A percentile compares a stretch with the other conserved stretches of the same genome.
phyloP scores from a whole-genome alignment of 2,797 vertebrate species.

The Squalus acanthias region DNA sequence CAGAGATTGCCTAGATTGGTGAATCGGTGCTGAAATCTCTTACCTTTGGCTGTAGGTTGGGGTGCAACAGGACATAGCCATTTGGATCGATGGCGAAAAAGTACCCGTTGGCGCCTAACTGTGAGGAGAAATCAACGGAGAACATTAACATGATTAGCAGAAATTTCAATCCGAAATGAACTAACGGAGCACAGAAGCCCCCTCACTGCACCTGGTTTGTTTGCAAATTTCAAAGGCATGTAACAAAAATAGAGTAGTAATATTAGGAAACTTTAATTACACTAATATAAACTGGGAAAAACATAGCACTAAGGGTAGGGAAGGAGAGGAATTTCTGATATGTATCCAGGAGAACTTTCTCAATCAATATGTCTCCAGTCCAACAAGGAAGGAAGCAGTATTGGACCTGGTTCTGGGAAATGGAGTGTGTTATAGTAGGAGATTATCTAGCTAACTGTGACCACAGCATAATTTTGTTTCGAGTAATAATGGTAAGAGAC shows the following conservation, averaged over 20 bases:
- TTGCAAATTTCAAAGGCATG: not conserved
- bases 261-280: not conserved
- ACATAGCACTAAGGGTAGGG: too few species aligned
- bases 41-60: constrained; percentile 90
- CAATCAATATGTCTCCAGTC: too few species aligned
- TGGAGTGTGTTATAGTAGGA: not conserved
- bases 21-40: constrained; percentile 40
- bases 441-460: too few species aligned
- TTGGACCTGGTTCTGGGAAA: too few species aligned
- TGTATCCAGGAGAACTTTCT: not conserved
- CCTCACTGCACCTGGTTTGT: not conserved
- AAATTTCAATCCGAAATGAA: not conserved
- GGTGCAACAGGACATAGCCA: constrained; percentile 88
- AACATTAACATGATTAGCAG: not conserved
- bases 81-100: constrained; percentile 92
- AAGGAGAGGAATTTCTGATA: not conserved
- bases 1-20: not conserved
- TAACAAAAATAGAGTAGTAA: not conserved
- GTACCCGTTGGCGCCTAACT: constrained; percentile 89
- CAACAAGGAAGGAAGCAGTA: too few species aligned
- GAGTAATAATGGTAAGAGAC: not conserved
- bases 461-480: not conserved
- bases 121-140: constrained; percentile 39
- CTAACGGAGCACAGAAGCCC: not conserved
- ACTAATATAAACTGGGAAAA: too few species aligned